These are phyloP conservation scores for Myiotriccus ornatus DNA, from an alignment of 2,797 vertebrate genomes.

Conservation along the genomic window DNA sequence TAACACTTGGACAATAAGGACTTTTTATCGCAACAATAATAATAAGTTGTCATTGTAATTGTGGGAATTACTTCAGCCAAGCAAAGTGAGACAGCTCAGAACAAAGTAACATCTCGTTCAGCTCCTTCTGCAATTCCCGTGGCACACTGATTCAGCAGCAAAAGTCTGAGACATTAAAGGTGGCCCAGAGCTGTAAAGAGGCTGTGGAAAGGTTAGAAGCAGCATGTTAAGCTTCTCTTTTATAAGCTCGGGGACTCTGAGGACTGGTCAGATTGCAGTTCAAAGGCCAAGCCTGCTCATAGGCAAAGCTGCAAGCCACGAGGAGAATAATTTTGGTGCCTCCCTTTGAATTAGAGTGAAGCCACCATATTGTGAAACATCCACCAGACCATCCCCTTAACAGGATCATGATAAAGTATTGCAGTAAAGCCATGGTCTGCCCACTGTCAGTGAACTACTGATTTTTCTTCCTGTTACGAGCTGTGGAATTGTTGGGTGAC, in stretches of 20 bases:
- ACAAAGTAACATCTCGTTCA: conserved; percentile 3
- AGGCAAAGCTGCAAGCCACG: background rate
- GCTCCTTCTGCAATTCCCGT: background rate
- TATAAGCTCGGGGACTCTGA: background rate
- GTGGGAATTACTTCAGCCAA: conserved; percentile 8
- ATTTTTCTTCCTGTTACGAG: background rate
- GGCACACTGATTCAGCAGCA: background rate
- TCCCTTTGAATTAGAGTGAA: background rate
- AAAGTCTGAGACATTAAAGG: background rate
- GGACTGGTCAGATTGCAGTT: background rate
- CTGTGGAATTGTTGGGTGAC: background rate
- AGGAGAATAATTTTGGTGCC: background rate
- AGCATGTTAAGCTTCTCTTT: background rate
- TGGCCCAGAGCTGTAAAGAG: background rate
- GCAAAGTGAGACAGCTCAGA: background rate
- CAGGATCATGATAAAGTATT: background rate
- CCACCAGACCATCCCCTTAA: background rate
- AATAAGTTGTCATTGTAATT: conserved; percentile 8
- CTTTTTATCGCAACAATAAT: conserved; percentile 24
- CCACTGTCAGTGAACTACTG: background rate
- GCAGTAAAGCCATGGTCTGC: background rate
- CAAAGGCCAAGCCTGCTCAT: background rate
- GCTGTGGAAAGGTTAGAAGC: background rate
- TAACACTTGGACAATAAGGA: background rate
- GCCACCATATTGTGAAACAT: background rate